Evolutionary conservation across 2,888 invertebrate genomes (phyloP).

Genomic region (Alcis repandata): DNA sequence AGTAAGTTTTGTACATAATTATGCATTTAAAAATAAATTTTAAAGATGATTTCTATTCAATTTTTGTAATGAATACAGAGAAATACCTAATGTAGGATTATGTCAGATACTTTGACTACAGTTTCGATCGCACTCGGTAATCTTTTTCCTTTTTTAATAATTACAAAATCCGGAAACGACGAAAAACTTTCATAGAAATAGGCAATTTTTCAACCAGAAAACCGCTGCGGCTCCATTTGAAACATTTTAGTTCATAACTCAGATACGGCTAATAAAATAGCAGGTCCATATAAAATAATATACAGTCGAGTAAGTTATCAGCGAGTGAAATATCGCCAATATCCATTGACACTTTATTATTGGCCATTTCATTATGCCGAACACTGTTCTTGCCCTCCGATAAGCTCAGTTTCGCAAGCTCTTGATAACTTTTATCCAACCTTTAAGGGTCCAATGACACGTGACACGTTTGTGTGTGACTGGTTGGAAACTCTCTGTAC

Average conservation of each 20-base stretch:
- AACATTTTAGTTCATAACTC: slow-evolving; percentile 20
- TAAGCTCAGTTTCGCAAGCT: background rate
- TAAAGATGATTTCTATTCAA: too few species aligned
- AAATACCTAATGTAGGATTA: too few species aligned
- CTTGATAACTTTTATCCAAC: slow-evolving; percentile 9
- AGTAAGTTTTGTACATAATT: too few species aligned
- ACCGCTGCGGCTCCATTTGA: background rate
- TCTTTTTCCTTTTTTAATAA: too few species aligned
- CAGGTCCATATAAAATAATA: slow-evolving; percentile 33
- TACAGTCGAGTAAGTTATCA: slow-evolving; percentile 24
- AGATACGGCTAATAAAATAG: slow-evolving; percentile 29
- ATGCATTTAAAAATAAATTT: too few species aligned
- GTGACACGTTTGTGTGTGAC: too few species aligned
- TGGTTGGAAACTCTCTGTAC: too few species aligned
- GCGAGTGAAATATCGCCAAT: slow-evolving; percentile 29
- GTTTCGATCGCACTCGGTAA: too few species aligned
- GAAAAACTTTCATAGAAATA: background rate
- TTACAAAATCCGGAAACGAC: too few species aligned
- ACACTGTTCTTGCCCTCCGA: slow-evolving; percentile 23
- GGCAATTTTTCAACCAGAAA: slow-evolving; percentile 9
- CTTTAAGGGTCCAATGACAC: background rate
- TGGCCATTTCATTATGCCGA: slow-evolving; percentile 33
- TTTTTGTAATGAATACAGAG: too few species aligned
- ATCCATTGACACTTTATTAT: slow-evolving; percentile 38
- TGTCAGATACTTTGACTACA: too few species aligned